phyloP scores from a whole-genome alignment of 2,888 invertebrate genomes.

The Monoplex corrugatus region DNA sequence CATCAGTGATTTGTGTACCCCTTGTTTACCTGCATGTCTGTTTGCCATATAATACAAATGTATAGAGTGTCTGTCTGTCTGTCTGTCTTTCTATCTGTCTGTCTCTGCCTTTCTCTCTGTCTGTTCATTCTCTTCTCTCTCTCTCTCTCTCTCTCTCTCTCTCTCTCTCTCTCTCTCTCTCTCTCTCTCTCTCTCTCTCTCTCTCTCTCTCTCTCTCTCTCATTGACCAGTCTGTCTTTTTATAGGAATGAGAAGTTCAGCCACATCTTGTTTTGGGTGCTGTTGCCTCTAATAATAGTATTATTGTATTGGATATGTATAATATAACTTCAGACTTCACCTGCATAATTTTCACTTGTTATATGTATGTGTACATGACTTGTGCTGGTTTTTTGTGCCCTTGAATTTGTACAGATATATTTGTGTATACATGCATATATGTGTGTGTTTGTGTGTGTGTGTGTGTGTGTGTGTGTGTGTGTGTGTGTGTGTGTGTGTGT shows the following conservation, averaged over 20 bases:
- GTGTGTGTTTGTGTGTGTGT: neutral
- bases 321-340: too few relatives aligned
- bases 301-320: too few relatives aligned
- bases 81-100: too few relatives aligned
- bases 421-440: neutral
- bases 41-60: too few relatives aligned
- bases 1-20: too few relatives aligned
- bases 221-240: neutral
- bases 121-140: neutral
- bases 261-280: too few relatives aligned
- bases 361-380: neutral
- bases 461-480: neutral
- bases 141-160: slow-evolving; percentile 37
- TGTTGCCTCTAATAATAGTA: too few relatives aligned
- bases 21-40: too few relatives aligned
- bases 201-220: neutral
- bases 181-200: slow-evolving; percentile 24
- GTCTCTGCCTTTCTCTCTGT: too few relatives aligned
- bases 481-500: neutral
- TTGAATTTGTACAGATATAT: too few relatives aligned
- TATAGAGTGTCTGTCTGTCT: slow-evolving; percentile 29
- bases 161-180: slow-evolving; percentile 35
- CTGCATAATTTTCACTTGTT: too few relatives aligned
- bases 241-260: too few relatives aligned
- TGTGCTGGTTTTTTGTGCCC: neutral